Percentiles rank a stretch among this genome's conserved stretches.
These are phyloP conservation scores for Colletes latitarsis DNA, from an alignment of 1,140 invertebrate species.

Conservation along the genomic window DNA sequence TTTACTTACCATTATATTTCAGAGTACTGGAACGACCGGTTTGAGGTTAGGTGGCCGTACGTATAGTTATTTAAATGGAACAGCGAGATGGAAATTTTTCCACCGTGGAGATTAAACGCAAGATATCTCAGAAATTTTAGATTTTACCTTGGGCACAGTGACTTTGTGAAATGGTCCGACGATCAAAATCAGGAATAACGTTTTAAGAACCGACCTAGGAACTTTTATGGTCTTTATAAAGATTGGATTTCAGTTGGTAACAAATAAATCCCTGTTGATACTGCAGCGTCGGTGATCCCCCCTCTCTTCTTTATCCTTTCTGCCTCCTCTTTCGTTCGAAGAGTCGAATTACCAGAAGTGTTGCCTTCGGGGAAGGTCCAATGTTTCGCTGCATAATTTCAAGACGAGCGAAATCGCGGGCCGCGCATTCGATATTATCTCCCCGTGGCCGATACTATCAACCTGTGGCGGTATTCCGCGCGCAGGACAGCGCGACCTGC, in stretches of 20 bases:
- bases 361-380: background rate
- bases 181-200: no score
- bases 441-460: constrained; percentile 20
- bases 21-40: no score
- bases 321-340: background rate
- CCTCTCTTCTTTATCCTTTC: background rate
- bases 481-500: background rate
- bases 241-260: background rate
- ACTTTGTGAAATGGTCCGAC: no score
- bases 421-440: constrained; percentile 21
- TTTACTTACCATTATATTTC: background rate
- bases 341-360: background rate
- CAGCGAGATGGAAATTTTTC: no score
- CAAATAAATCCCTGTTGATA: constrained; percentile 10
- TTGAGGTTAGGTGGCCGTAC: no score
- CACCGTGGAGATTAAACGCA: no score
- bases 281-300: background rate
- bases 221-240: no score
- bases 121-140: no score
- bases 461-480: constrained; percentile 12
- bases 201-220: no score
- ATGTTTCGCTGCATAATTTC: constrained; percentile 22
- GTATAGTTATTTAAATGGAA: no score
- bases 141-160: no score
- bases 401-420: constrained; percentile 1